Percentiles rank a stretch among this genome's conserved stretches.
phyloP scores from a whole-genome alignment of 2,888 invertebrate species.

The Caenorhabditis zanzibari region DNA sequence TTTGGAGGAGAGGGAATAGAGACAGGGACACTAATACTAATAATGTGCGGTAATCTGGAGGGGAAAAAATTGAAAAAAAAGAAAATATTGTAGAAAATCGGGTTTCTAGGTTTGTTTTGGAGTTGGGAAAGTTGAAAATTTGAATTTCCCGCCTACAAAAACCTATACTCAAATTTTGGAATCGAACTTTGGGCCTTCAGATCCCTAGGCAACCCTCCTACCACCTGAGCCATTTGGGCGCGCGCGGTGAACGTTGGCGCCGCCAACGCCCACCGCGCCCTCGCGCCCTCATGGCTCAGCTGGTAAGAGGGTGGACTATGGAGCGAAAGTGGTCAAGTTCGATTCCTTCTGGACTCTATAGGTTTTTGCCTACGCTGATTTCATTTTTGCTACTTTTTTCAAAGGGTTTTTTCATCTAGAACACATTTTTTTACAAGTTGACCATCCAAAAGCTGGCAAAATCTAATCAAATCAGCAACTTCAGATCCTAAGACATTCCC shows the following conservation, averaged over 20 bases:
- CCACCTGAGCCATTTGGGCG: not conserved
- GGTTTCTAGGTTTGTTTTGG: no score
- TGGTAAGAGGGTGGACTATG: not conserved
- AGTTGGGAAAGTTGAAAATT: not conserved
- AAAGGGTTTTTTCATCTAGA: no score
- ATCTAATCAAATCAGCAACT: not conserved
- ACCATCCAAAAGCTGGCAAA: not conserved
- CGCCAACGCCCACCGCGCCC: not conserved
- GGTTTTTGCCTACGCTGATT: not conserved
- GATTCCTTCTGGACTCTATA: not conserved
- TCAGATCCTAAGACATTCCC: not conserved
- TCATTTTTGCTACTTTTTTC: not conserved
- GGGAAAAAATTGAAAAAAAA: not conserved
- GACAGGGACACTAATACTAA: not conserved
- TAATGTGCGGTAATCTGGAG: constrained; percentile 19
- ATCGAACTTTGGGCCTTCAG: not conserved
- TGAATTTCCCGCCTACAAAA: not conserved
- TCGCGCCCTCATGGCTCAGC: not conserved
- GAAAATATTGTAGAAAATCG: not conserved
- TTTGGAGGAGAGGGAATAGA: not conserved
- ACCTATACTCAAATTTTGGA: no score
- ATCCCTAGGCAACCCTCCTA: not conserved
- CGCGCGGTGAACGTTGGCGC: not conserved
- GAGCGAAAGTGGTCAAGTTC: not conserved
- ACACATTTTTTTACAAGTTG: no score